Evolutionary conservation across 1,140 invertebrate genomes (phyloP).

Genomic region (Cotesia glomerata): DNA sequence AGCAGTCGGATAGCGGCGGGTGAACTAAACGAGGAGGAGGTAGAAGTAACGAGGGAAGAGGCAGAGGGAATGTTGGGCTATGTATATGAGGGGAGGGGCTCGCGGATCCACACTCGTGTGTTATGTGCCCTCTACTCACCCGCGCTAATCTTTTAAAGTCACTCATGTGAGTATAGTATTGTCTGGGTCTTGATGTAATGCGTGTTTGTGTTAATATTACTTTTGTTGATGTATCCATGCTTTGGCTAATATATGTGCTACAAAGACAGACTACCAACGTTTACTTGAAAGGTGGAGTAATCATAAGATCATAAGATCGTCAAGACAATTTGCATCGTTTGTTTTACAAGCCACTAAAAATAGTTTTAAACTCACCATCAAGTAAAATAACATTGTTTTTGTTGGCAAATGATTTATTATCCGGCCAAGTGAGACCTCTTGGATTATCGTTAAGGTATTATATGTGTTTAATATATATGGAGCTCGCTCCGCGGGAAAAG

Average conservation of each 20-base stretch:
- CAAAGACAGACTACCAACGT: not conserved
- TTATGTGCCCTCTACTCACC: not conserved
- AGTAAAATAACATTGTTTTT: conserved; percentile 2
- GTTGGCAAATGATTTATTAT: conserved; percentile 1
- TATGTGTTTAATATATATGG: conserved; percentile 9
- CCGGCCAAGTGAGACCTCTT: conserved; percentile 3
- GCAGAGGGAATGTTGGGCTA: not conserved
- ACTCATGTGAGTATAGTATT: not conserved
- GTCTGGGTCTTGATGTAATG: not conserved
- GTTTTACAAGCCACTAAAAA: conserved; percentile 2
- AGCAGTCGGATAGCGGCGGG: conserved; percentile 13
- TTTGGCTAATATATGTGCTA: not conserved
- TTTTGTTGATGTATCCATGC: not conserved
- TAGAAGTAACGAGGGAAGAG: not conserved
- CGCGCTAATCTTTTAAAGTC: conserved; percentile 1
- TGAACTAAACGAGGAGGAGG: conserved; percentile 13
- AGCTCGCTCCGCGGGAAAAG: no score
- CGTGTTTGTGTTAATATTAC: not conserved
- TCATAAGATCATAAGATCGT: conserved; percentile 2
- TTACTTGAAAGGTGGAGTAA: not conserved
- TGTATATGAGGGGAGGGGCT: conserved; percentile 1
- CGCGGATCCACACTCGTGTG: conserved; percentile 18
- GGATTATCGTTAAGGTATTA: not conserved
- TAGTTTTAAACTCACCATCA: not conserved
- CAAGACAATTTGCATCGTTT: conserved; percentile 18